Evolutionary conservation across 2,888 invertebrate species (phyloP).

Genomic region (Tanaodytes sp.): DNA sequence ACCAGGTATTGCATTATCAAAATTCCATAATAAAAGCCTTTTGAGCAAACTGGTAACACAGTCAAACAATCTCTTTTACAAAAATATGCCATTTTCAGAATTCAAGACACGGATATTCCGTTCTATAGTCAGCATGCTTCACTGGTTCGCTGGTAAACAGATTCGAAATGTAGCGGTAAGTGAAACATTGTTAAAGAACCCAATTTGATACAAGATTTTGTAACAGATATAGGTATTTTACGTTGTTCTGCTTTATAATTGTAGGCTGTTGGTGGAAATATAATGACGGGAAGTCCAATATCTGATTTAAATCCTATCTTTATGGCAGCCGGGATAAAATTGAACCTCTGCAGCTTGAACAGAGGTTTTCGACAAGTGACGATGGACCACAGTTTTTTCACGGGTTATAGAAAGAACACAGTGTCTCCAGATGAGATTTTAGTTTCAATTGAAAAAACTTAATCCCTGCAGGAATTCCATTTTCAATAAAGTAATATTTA

Average conservation of each 20-base stretch:
- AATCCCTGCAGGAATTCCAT: no score
- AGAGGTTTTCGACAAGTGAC: slow-evolving; percentile 76
- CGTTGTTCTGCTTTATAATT: no score
- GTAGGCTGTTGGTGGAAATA: slow-evolving; percentile 89
- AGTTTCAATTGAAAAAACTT: slow-evolving; percentile 85
- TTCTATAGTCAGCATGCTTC: slow-evolving; percentile 86
- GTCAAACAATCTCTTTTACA: no score
- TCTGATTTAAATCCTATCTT: slow-evolving; percentile 95
- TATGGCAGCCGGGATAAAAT: slow-evolving; percentile 81
- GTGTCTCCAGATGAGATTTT: slow-evolving; percentile 85
- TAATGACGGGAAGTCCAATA: slow-evolving; percentile 96
- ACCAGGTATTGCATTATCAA: no score
- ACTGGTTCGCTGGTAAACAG: slow-evolving; percentile 96
- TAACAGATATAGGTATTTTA: no score
- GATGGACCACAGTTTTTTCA: slow-evolving; percentile 87
- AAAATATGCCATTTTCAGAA: no score
- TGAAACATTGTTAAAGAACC: no score
- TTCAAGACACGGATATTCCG: slow-evolving; percentile 78
- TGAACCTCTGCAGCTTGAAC: slow-evolving; percentile 78
- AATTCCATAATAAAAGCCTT: no score
- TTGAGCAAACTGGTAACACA: no score
- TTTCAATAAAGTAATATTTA: no score
- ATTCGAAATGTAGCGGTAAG: slow-evolving; percentile 90
- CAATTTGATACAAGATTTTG: no score
- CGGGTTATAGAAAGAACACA: slow-evolving; percentile 87